These are phyloP conservation scores for Drosophila leonis DNA, from an alignment of 2,888 invertebrate species.

Conservation along the genomic window DNA sequence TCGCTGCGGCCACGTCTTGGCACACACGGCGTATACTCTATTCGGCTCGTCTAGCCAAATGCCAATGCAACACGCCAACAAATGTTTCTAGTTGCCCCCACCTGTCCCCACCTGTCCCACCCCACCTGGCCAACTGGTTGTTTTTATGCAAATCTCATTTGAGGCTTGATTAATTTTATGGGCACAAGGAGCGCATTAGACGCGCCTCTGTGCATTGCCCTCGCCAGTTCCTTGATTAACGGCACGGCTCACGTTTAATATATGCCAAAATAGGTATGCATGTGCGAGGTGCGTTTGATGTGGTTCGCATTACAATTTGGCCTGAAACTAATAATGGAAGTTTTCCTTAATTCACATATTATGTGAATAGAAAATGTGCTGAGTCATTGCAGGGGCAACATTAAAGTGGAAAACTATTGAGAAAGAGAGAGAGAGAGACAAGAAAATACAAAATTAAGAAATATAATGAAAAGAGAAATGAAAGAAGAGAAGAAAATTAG, in stretches of 20 bases:
- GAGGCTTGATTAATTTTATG: slow-evolving; percentile 76
- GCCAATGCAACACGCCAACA: slow-evolving; percentile 79
- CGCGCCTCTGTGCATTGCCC: slow-evolving; percentile 65
- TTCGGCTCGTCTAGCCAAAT: slow-evolving; percentile 47
- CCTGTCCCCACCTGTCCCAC: neutral
- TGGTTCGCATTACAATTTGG: neutral
- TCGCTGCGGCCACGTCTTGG: slow-evolving; percentile 25
- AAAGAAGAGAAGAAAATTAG: too few species aligned
- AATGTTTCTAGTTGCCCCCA: slow-evolving; percentile 20
- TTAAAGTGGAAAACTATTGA: too few species aligned
- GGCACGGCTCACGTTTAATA: slow-evolving; percentile 30
- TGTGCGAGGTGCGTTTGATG: slow-evolving; percentile 32
- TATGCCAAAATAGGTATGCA: slow-evolving; percentile 38
- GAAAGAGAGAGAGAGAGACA: too few species aligned
- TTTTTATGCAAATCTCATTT: slow-evolving; percentile 76
- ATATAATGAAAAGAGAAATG: too few species aligned
- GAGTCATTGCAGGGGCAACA: neutral
- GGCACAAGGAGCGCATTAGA: slow-evolving; percentile 57
- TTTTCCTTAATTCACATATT: neutral
- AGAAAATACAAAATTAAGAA: too few species aligned
- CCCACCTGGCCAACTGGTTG: neutral
- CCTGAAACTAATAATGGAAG: neutral
- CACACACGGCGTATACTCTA: slow-evolving; percentile 13
- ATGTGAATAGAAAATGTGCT: neutral
- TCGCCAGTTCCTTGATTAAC: slow-evolving; percentile 41